These are phyloP conservation scores for Clarias batrachus DNA, from an alignment of 2,113 vertebrate genomes.

Conservation along the genomic window DNA sequence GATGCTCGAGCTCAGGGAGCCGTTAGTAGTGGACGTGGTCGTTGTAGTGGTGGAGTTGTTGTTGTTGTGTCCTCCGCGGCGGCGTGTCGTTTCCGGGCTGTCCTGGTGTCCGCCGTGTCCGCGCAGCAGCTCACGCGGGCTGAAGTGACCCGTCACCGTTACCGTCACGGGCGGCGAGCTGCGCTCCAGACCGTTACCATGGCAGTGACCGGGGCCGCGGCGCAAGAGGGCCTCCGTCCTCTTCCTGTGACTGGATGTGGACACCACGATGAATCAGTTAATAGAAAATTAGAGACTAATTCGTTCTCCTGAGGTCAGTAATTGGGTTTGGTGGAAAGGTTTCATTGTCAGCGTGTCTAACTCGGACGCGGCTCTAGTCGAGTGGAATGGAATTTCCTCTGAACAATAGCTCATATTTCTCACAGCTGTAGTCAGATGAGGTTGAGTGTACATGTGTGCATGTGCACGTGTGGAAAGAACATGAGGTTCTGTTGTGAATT, in stretches of 20 bases:
- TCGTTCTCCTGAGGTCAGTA: background rate
- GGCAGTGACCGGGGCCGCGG: conserved; percentile 83
- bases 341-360: background rate
- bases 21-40: conserved; percentile 55
- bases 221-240: conserved; percentile 81
- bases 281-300: background rate
- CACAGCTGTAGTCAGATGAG: conserved; percentile 14
- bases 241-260: conserved; percentile 77
- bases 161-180: conserved; percentile 83
- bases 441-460: background rate
- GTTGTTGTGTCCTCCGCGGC: conserved; percentile 51
- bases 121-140: conserved; percentile 85
- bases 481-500: background rate
- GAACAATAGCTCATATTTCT: background rate
- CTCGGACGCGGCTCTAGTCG: background rate
- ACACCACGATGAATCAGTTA: background rate
- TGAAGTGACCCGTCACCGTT: conserved; percentile 84
- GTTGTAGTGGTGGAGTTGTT: background rate
- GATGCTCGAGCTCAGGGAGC: conserved; percentile 85
- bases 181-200: conserved; percentile 82
- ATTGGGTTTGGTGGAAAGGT: background rate
- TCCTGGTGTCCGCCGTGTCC: conserved; percentile 80
- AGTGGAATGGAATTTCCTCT: conserved; percentile 24
- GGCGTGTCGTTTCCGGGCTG: conserved; percentile 86
- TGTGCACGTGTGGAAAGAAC: background rate